Evolutionary conservation across 2,888 invertebrate species (phyloP), one percentile per base, ranked within the genome.

Genomic region (Sialis fuliginosa): DNA sequence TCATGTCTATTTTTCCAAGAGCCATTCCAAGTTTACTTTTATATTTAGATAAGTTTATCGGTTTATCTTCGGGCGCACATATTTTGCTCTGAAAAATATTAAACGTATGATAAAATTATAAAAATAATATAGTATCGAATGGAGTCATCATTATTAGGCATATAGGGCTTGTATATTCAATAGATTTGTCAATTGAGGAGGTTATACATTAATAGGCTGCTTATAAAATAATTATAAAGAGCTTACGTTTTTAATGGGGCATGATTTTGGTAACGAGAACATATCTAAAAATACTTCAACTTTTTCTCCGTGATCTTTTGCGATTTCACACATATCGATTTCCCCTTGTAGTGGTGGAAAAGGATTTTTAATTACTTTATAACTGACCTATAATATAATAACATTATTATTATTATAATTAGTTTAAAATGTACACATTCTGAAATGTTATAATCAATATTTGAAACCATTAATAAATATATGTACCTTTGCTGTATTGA

Each of bases 21-120:
- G 61, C 66, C 59, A 69, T 58, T 44, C 63, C 58, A 44, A 69
- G 49, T 55, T 68, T 60, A 31, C 62, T 57, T 51, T 68, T 69
- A 51, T 61, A 69, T 50, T 64, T 65, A n/a, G 60, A 58, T 7
- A 69, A 39, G 47, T 62, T 65, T 2, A 67, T 57, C 32, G 54
- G 60, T 32, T 64, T 63, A 5, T 55, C 54, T 0, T 62, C 60
- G 35, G 60, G 56, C 39, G 60, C 55, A 48, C 69, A 69, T 58
- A 51, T 60, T 53, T 54, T 63, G 57, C 57, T 48, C 55, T 57
- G 50, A 39, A 52, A 55, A 12, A 45, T 12, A n/a, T 7, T 33
- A 43, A 12, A 30, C 33, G n/a, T n/a, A n/a, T n/a, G n/a, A n/a
- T n/a, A n/a, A n/a, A n/a, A n/a, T n/a, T n/a, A n/a, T n/a, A 6